These are phyloP conservation scores for Callaeas wilsoni DNA, from an alignment of 2,113 vertebrate species.

Conservation along the genomic window DNA sequence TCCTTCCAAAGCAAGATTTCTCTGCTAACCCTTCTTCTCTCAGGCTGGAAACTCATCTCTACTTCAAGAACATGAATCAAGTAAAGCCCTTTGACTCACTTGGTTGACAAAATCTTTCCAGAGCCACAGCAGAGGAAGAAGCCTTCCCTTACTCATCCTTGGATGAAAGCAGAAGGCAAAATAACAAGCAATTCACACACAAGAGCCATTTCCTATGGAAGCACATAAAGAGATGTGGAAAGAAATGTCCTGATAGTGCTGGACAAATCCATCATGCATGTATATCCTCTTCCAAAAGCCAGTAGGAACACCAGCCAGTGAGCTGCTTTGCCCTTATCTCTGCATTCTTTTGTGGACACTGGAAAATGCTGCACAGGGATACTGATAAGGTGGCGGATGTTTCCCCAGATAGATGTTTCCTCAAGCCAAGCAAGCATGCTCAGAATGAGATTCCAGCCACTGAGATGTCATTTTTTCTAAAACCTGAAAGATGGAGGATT, in stretches of 20 bases:
- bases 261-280: neutral
- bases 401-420: neutral
- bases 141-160: neutral
- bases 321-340: neutral
- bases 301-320: neutral
- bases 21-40: neutral
- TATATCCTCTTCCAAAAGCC: neutral
- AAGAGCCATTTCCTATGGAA: conserved; percentile 13
- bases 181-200: neutral
- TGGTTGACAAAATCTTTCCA: neutral
- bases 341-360: neutral
- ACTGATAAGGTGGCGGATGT: neutral
- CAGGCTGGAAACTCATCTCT: neutral
- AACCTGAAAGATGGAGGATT: neutral
- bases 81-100: neutral
- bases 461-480: neutral
- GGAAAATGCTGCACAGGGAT: neutral
- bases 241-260: neutral
- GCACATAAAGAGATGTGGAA: neutral
- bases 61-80: neutral
- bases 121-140: neutral
- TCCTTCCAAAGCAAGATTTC: neutral
- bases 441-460: neutral
- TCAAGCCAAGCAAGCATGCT: neutral
- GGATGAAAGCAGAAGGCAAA: neutral